Evolutionary conservation across 2,888 invertebrate species (phyloP).

Genomic region (Clostera curtula): DNA sequence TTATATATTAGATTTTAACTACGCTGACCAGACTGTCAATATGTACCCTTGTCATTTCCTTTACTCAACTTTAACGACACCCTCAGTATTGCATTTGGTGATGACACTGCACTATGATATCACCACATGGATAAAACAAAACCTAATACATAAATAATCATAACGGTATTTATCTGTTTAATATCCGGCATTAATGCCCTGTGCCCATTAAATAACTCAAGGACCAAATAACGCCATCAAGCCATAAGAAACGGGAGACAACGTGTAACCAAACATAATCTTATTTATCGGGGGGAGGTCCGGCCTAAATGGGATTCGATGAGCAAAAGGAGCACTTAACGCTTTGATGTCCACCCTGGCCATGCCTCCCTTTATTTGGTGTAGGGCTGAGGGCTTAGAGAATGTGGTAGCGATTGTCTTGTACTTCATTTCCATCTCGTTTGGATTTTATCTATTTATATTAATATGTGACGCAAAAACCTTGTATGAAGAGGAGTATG

Average conservation of each 20-base stretch:
- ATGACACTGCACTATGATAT: too few species aligned
- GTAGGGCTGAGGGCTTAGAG: slow-evolving; percentile 9
- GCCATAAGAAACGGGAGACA: slow-evolving; percentile 37
- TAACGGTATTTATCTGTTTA: slow-evolving; percentile 8
- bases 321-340: slow-evolving; percentile 67
- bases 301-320: slow-evolving; percentile 53
- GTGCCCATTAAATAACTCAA: slow-evolving; percentile 21
- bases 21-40: too few species aligned
- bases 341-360: slow-evolving; percentile 68
- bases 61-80: too few species aligned
- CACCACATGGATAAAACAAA: too few species aligned
- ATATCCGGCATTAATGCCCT: slow-evolving; percentile 13
- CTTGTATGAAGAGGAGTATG: too few species aligned
- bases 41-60: too few species aligned
- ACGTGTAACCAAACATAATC: slow-evolving; percentile 53
- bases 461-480: too few species aligned
- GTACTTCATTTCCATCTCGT: too few species aligned
- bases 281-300: slow-evolving; percentile 65
- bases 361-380: slow-evolving; percentile 42
- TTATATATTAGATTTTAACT: too few species aligned
- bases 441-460: too few species aligned
- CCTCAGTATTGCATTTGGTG: too few species aligned
- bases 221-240: slow-evolving; percentile 24
- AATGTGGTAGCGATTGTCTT: slow-evolving; percentile 15
- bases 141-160: too few species aligned